Conservation (phyloP, 53 echinoderm and acorn worm species). For the Arbacia lixula region DNA sequence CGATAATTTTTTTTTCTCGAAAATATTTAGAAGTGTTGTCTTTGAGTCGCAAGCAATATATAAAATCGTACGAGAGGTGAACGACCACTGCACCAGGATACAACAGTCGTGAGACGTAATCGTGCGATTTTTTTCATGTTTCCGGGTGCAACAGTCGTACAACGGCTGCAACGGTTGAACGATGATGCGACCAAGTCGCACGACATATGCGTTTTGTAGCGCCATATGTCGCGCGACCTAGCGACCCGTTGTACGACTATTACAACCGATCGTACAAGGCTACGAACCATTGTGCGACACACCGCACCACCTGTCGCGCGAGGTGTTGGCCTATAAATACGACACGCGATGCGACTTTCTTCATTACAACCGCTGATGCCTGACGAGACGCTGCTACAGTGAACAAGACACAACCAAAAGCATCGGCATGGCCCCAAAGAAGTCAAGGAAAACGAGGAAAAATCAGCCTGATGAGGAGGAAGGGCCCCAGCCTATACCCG, state of each 20-base stretch:
- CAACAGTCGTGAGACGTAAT: not conserved
- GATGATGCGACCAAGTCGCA: not conserved
- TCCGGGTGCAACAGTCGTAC: not conserved
- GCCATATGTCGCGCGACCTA: not conserved
- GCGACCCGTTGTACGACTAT: not conserved
- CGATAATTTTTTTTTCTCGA: not conserved
- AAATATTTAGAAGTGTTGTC: not conserved
- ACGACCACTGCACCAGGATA: slow-evolving; percentile 20
- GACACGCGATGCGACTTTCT: not conserved
- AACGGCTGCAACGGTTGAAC: not conserved
- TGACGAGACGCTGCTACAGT: not conserved
- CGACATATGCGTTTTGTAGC: not conserved
- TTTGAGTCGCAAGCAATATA: not conserved
- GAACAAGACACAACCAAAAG: no score
- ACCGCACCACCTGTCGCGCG: not conserved
- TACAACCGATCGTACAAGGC: not conserved
- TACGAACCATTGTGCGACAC: not conserved
- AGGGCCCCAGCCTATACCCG: no score
- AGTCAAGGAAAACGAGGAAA: no score
- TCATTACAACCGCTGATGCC: not conserved
- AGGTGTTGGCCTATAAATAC: not conserved
- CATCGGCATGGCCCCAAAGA: no score
- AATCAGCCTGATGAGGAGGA: no score
- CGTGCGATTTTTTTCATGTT: not conserved
- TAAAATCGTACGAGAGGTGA: slow-evolving; percentile 14